phyloP scores from a whole-genome alignment of 2,888 invertebrate species.

The Mimas tiliae region DNA sequence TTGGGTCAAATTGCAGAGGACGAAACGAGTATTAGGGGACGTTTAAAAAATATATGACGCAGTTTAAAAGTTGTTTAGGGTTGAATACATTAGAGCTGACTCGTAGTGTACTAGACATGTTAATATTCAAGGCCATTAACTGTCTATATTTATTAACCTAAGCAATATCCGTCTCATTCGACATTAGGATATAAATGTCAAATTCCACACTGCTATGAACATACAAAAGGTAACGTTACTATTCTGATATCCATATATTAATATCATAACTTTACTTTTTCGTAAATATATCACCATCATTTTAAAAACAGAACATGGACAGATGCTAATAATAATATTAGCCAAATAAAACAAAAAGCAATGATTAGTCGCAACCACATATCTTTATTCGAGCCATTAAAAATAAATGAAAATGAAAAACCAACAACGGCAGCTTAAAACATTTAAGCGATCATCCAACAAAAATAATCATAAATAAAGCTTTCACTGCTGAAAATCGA shows the following conservation, averaged over 20 bases:
- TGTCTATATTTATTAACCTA: background rate
- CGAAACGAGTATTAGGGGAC: background rate
- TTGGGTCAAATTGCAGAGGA: slow-evolving; percentile 29
- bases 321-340: background rate
- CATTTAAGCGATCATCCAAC: background rate
- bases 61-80: background rate
- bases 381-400: background rate
- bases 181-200: background rate
- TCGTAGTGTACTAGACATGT: slow-evolving; percentile 2
- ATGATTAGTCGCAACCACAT: background rate
- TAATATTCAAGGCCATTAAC: slow-evolving; percentile 14
- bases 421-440: background rate
- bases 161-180: background rate
- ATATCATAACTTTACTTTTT: background rate
- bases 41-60: background rate
- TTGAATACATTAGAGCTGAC: background rate
- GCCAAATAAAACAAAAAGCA: background rate
- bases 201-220: background rate
- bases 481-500: slow-evolving; percentile 8
- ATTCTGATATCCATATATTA: background rate
- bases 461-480: background rate
- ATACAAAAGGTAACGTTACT: background rate
- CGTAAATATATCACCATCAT: too few species aligned
- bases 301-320: background rate
- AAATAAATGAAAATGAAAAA: background rate